phyloP scores from a whole-genome alignment of 2,797 vertebrate species.

The Pantherophis alleghaniensis region DNA sequence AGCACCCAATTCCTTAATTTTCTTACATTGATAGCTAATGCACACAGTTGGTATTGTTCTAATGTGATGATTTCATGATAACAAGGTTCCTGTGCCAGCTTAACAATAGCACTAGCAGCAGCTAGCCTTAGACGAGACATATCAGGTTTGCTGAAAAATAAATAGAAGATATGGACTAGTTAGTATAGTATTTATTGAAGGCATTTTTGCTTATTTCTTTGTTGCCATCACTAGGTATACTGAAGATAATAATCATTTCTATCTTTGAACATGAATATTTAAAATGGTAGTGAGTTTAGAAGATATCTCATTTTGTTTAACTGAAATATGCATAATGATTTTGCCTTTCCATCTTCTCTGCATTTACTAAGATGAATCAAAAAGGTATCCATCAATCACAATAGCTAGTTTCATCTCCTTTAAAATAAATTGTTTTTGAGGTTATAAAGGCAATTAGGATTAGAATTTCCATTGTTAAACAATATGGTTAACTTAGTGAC shows the following conservation, averaged over 20 bases:
- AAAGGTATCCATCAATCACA: neutral
- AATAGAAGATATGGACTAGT: constrained; percentile 45
- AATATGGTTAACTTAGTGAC: neutral
- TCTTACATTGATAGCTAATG: constrained; percentile 95
- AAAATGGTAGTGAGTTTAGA: neutral
- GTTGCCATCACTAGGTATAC: neutral
- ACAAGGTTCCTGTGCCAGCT: constrained; percentile 96
- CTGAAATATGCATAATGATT: neutral
- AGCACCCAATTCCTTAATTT: constrained; percentile 25
- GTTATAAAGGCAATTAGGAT: neutral
- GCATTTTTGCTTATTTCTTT: neutral
- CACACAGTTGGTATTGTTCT: constrained; percentile 96
- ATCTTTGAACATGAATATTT: neutral
- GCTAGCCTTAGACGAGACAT: constrained; percentile 96
- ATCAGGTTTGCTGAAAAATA: constrained; percentile 89
- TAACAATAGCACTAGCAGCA: constrained; percentile 90
- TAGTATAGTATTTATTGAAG: neutral
- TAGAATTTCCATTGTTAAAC: neutral
- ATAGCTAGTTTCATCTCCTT: neutral
- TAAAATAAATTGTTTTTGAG: neutral
- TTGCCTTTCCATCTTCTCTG: neutral
- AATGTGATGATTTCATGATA: constrained; percentile 98
- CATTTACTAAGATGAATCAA: neutral
- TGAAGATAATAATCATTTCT: neutral
- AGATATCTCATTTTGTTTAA: neutral